Evolutionary conservation across 2,888 invertebrate species (phyloP).

Genomic region (Baccha elongata): DNA sequence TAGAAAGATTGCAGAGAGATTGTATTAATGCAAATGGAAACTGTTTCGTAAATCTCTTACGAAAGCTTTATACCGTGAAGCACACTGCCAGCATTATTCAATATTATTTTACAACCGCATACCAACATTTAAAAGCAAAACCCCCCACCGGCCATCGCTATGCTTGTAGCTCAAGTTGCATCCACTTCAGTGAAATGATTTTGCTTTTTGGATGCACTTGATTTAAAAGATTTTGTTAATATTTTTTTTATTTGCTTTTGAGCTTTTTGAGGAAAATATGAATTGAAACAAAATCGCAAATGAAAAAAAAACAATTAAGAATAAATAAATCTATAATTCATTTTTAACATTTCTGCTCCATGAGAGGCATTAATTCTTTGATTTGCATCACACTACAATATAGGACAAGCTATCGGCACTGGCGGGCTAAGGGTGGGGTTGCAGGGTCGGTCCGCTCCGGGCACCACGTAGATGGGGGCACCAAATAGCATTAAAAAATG

Average conservation of each 20-base stretch:
- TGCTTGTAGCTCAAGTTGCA: neutral
- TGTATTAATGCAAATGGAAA: slow-evolving; percentile 53
- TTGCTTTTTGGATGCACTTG: neutral
- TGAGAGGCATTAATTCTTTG: slow-evolving; percentile 14
- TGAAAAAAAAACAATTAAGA: slow-evolving; percentile 47
- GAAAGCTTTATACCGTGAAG: slow-evolving; percentile 35
- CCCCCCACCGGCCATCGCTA: neutral
- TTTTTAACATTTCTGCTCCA: slow-evolving; percentile 21
- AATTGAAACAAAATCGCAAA: slow-evolving; percentile 4
- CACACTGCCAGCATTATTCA: slow-evolving; percentile 7
- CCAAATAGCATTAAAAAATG: too few species aligned
- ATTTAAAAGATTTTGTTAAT: neutral
- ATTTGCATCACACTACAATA: neutral
- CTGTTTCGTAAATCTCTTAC: slow-evolving; percentile 63
- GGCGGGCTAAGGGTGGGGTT: neutral
- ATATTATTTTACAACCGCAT: slow-evolving; percentile 15
- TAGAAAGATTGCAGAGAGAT: slow-evolving; percentile 51
- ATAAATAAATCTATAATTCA: slow-evolving; percentile 62
- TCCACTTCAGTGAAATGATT: slow-evolving; percentile 2
- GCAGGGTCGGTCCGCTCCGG: too few species aligned
- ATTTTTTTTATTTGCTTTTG: neutral
- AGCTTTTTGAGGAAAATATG: neutral
- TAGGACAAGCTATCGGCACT: neutral
- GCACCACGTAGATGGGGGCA: too few species aligned
- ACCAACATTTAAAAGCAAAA: slow-evolving; percentile 17